Evolutionary conservation across 2,113 vertebrate genomes (phyloP).

Genomic region (Oryzias melastigma): DNA sequence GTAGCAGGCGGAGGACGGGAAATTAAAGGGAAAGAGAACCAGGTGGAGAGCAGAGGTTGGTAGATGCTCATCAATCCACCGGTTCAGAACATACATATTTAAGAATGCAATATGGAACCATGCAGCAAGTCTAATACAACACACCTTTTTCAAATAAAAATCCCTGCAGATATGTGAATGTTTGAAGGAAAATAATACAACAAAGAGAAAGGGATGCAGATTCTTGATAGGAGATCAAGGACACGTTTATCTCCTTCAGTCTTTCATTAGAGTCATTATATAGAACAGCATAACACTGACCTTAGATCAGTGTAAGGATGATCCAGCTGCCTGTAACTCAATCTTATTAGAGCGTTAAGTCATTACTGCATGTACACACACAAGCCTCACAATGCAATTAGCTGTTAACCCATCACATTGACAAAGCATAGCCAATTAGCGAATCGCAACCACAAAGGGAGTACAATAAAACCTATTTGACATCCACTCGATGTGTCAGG

Average conservation of each 20-base stretch:
- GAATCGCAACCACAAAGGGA: constrained; percentile 56
- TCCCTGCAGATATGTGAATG: constrained; percentile 27
- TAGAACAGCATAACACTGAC: constrained; percentile 56
- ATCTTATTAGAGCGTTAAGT: constrained; percentile 77
- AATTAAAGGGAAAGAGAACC: constrained; percentile 1
- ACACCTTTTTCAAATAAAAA: not conserved
- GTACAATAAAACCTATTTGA: constrained; percentile 66
- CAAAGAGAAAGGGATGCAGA: constrained; percentile 16
- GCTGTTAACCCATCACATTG: constrained; percentile 74
- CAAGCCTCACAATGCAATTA: constrained; percentile 74
- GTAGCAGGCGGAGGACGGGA: not conserved
- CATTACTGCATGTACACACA: constrained; percentile 71
- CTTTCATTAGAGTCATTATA: constrained; percentile 45
- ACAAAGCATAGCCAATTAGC: constrained; percentile 75
- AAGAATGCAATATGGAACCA: constrained; percentile 30
- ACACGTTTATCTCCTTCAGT: constrained; percentile 46
- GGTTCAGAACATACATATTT: constrained; percentile 17
- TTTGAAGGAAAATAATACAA: constrained; percentile 31
- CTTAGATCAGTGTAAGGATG: constrained; percentile 58
- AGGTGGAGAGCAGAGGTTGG: constrained; percentile 16
- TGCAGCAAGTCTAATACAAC: constrained; percentile 3
- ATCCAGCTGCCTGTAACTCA: constrained; percentile 68
- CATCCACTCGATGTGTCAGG: constrained; percentile 64
- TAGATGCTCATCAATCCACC: constrained; percentile 33
- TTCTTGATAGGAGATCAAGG: constrained; percentile 31